phyloP scores from a whole-genome alignment of 2,113 vertebrate species.

The Epinephelus cyanopodus region DNA sequence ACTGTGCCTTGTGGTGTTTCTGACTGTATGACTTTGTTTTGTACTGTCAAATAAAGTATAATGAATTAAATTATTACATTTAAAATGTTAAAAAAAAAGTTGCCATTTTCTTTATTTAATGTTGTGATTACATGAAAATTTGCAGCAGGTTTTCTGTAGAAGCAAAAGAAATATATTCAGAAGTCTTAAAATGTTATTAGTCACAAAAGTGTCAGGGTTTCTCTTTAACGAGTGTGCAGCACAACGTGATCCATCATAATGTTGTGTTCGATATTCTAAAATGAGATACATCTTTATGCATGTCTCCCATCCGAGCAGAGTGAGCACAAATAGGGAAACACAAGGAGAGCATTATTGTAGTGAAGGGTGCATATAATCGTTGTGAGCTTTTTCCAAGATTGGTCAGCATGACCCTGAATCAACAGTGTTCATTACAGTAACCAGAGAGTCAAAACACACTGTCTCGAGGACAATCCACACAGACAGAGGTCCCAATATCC shows the following conservation, averaged over 20 bases:
- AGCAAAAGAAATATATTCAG: too few species aligned
- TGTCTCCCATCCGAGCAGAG: not conserved
- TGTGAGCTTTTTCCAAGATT: conserved; percentile 54
- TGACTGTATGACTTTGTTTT: conserved; percentile 74
- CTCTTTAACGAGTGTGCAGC: too few species aligned
- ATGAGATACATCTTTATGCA: conserved; percentile 13
- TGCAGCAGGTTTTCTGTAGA: too few species aligned
- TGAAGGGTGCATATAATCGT: conserved; percentile 59
- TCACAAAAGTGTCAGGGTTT: too few species aligned
- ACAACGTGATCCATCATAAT: not conserved
- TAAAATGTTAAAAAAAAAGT: conserved; percentile 3
- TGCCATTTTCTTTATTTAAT: not conserved
- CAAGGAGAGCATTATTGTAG: not conserved
- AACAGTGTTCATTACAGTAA: conserved; percentile 70
- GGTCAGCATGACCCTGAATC: conserved; percentile 73
- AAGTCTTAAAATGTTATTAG: too few species aligned
- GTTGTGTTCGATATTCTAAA: conserved; percentile 8
- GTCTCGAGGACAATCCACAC: not conserved
- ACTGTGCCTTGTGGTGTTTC: conserved; percentile 73
- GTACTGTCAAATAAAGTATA: conserved; percentile 74
- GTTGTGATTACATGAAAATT: not conserved
- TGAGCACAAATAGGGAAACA: not conserved
- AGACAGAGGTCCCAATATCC: conserved; percentile 18
- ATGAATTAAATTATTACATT: conserved; percentile 51
- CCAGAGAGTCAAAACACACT: conserved; percentile 30